Evolutionary conservation across 2,888 invertebrate species (phyloP), one percentile per base, ranked within the genome.

Genomic region (Tetrapedia diversipes): DNA sequence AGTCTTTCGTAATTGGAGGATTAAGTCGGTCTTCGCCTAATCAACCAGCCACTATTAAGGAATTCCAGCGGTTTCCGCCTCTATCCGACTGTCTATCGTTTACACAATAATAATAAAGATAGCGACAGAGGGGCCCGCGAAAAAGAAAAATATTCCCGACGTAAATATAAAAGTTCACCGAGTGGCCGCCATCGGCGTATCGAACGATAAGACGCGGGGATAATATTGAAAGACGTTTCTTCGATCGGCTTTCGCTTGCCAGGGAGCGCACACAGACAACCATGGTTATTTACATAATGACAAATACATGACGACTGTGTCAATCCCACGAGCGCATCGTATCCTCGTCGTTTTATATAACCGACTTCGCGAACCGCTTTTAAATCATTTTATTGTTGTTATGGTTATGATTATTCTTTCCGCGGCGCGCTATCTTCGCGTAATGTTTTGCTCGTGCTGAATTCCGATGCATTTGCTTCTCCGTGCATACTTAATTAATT

Each of bases 221-320:
- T 66, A 76, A 72, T 66, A 72, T 41, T 61, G 60, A 66, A 54
- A 53, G 32, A 65, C 65, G 32, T 76, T n/a, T n/a, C 61, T 72
- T 60, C 73, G 66, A 76, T 72, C 54, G 19, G n/a, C 56, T 47
- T 24, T 56, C 29, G 14, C 39, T 59, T 24, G 34, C 7, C 45
- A 2, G 16, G n/a, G 51, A 16, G 29, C 2, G 10, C 49, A 32
- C 37, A 29, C 22, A 37, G 19, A 45, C 29, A 49, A 54, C 16
- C 29, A 24, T 72, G n/a, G n/a, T n/a, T n/a, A 66, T 76, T 76
- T 76, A 60, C 75, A 72, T 72, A 76, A 76, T 60, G 51, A 56
- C 67, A 57, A 73, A 56, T 67, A 63, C 49, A 63, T 14, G 10
- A 32, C 22, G 19, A 54, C n/a, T 39, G 34, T 61, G 39, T 56